phyloP scores from a whole-genome alignment of 2,797 vertebrate species.

The Taeniopygia guttata region DNA sequence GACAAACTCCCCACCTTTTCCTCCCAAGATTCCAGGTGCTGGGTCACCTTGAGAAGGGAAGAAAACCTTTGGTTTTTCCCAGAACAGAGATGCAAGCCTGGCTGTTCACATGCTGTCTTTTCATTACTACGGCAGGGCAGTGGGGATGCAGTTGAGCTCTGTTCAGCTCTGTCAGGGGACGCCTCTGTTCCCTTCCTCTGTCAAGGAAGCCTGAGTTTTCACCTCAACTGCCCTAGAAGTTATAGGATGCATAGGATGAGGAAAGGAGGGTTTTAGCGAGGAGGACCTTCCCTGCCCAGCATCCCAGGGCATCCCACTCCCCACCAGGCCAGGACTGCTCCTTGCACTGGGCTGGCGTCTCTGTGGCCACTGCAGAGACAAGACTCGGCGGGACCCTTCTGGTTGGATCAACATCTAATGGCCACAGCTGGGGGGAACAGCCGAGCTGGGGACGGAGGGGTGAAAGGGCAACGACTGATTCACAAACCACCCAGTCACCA shows the following conservation, averaged over 20 bases:
- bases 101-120: background rate
- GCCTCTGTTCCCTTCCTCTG: no score
- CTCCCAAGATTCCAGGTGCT: background rate
- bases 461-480: constrained; percentile 72
- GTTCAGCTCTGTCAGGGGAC: background rate
- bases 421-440: constrained; percentile 36
- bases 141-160: background rate
- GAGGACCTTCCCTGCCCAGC: background rate
- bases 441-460: constrained; percentile 41
- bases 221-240: background rate
- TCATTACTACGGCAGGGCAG: accelerated
- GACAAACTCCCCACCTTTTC: background rate
- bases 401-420: constrained; percentile 56
- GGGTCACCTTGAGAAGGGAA: constrained; percentile 23
- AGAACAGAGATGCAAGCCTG: background rate
- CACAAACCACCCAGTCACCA: constrained; percentile 72
- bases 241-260: accelerated
- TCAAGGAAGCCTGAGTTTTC: background rate
- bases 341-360: background rate
- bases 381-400: constrained; percentile 6
- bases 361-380: background rate
- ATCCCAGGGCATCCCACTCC: background rate
- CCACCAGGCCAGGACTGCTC: background rate
- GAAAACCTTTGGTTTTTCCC: background rate
- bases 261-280: background rate